Evolutionary conservation across 2,797 vertebrate species (phyloP).

Genomic region (Smutsia gigantea): DNA sequence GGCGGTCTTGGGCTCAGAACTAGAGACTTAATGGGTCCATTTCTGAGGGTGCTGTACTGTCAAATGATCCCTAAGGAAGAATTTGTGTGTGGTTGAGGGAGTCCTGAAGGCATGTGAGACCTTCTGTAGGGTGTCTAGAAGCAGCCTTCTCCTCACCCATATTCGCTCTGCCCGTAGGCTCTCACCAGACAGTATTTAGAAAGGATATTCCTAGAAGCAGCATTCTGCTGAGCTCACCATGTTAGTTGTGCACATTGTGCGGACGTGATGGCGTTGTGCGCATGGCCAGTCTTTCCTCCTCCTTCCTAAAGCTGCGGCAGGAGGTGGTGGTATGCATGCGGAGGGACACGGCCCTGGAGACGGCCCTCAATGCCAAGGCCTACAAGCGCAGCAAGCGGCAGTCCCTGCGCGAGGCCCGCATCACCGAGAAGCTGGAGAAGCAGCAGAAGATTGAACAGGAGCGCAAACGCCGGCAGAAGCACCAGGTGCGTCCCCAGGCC

Average conservation of each 20-base stretch:
- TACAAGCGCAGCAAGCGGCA: constrained; percentile 99
- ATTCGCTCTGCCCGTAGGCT: accelerated
- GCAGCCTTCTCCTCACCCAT: not conserved
- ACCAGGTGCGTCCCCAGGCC: constrained; percentile 89
- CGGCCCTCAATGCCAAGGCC: constrained; percentile 96
- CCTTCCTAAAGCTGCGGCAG: constrained; percentile 91
- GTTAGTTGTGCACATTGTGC: not conserved
- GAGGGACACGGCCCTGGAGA: constrained; percentile 96
- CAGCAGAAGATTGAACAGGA: constrained; percentile 99
- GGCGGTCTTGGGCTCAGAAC: not conserved
- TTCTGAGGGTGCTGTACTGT: not conserved
- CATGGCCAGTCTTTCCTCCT: not conserved
- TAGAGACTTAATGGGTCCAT: not conserved
- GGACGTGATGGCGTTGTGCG: not conserved
- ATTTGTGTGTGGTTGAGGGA: not conserved
- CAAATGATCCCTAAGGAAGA: not conserved
- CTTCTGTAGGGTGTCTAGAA: not conserved
- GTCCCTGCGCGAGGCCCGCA: constrained; percentile 95
- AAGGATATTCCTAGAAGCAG: not conserved
- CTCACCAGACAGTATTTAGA: not conserved
- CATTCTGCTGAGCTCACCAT: not conserved
- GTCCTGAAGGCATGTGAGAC: not conserved
- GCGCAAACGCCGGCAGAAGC: constrained; percentile 96
- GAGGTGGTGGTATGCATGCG: constrained; percentile 99
- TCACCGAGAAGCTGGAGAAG: constrained; percentile 99